phyloP scores from a whole-genome alignment of 2,797 vertebrate genomes.

The Crypturellus tataupa region DNA sequence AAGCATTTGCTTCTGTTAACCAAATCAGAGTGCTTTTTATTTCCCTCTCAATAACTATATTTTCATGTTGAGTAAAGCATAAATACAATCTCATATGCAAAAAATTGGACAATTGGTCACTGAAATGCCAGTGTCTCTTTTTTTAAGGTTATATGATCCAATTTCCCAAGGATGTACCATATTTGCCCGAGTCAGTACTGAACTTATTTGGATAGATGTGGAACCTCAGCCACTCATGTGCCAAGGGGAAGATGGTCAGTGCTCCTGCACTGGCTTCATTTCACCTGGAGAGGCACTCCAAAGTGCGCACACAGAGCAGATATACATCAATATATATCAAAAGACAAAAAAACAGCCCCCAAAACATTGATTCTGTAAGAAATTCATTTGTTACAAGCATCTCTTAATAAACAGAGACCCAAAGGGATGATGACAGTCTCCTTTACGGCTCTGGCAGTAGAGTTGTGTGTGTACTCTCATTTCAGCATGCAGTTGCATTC shows the following conservation, averaged over 20 bases:
- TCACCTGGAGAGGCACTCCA: background rate
- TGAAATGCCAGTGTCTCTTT: background rate
- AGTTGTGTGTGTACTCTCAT: background rate
- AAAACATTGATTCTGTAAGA: background rate
- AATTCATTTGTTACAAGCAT: background rate
- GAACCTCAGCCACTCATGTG: background rate
- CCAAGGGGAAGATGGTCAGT: background rate
- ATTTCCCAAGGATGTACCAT: background rate
- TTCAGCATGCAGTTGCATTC: background rate
- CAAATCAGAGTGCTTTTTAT: background rate
- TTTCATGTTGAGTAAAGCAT: background rate
- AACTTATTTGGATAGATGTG: background rate
- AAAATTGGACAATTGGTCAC: background rate
- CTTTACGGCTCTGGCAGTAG: background rate
- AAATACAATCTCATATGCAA: background rate
- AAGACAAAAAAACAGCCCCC: background rate
- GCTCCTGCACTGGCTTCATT: background rate
- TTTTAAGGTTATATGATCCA: background rate
- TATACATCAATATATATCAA: background rate
- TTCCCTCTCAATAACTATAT: background rate
- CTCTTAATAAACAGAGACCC: background rate
- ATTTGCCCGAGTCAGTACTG: constrained; percentile 6
- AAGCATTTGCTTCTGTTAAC: background rate
- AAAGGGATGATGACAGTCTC: background rate
- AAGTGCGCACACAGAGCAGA: background rate